Percentiles rank a stretch among this genome's conserved stretches.
phyloP scores from a whole-genome alignment of 2,113 vertebrate species.

The Sander lucioperca region DNA sequence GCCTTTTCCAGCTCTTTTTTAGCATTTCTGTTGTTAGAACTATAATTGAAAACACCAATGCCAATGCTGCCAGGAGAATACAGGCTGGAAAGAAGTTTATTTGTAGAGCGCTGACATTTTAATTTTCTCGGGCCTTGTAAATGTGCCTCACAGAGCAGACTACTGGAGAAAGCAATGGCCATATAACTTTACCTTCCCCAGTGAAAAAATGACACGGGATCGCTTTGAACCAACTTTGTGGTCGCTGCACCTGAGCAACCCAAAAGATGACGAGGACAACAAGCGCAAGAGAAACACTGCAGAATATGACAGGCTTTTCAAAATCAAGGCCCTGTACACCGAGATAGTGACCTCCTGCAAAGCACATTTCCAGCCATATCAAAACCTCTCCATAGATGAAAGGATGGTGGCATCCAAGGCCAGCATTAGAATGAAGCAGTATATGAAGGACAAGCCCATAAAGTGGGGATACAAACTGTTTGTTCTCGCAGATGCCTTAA shows the following conservation, averaged over 20 bases:
- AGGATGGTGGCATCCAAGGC: conserved; percentile 7
- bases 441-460: neutral
- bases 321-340: neutral
- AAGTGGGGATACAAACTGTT: conserved; percentile 1
- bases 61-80: too few relatives aligned
- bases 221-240: neutral
- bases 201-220: neutral
- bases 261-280: neutral
- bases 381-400: neutral
- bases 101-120: too few relatives aligned
- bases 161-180: neutral
- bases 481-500: neutral
- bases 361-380: too few relatives aligned
- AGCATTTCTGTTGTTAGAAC: too few relatives aligned
- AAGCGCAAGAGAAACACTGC: neutral
- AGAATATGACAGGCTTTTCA: neutral
- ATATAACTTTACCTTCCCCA: neutral
- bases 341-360: neutral
- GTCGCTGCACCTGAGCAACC: neutral
- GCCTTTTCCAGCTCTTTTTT: too few relatives aligned
- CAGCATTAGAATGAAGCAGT: neutral
- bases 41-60: too few relatives aligned
- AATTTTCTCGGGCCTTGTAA: too few relatives aligned
- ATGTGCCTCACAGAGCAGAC: neutral
- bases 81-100: too few relatives aligned